Evolutionary conservation across 2,797 vertebrate genomes (phyloP).

Genomic region (Coreius guichenoti): DNA sequence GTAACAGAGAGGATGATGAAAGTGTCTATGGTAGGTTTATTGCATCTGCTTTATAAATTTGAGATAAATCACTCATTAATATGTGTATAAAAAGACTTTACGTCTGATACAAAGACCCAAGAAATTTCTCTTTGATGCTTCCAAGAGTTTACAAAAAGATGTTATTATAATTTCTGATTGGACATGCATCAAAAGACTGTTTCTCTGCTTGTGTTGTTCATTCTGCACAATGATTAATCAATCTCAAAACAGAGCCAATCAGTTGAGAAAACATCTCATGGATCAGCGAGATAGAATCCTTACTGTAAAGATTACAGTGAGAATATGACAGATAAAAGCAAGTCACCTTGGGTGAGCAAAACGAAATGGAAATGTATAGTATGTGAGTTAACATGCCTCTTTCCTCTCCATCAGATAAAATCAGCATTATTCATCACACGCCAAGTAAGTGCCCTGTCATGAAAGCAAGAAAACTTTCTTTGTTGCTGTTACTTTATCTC

Average conservation of each 20-base stretch:
- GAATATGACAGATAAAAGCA: constrained; percentile 30
- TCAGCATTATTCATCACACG: constrained; percentile 77
- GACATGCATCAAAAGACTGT: constrained; percentile 28
- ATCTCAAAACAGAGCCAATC: constrained; percentile 1
- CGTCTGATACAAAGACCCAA: not conserved
- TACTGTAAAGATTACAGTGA: constrained; percentile 8
- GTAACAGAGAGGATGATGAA: constrained; percentile 65
- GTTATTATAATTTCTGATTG: constrained; percentile 25
- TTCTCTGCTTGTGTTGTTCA: constrained; percentile 30
- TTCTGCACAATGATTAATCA: constrained; percentile 17
- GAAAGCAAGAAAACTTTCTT: constrained; percentile 47
- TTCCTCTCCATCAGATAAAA: constrained; percentile 74
- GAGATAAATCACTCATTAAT: not conserved
- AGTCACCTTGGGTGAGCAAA: constrained; percentile 35
- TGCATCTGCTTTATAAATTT: not conserved
- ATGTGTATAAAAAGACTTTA: not conserved
- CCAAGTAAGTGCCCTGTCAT: constrained; percentile 73
- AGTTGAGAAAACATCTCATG: constrained; percentile 29
- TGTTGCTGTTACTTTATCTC: constrained; percentile 62
- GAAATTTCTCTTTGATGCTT: not conserved
- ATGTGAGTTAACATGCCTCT: constrained; percentile 42
- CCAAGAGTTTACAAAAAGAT: not conserved
- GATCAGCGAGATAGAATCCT: constrained; percentile 21
- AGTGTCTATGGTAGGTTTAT: constrained; percentile 75
- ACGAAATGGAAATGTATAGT: not conserved